Percentiles rank a stretch among this genome's conserved stretches.
Conservation (phyloP, 2,797 vertebrate species). For the Lutjanus argentimaculatus region DNA sequence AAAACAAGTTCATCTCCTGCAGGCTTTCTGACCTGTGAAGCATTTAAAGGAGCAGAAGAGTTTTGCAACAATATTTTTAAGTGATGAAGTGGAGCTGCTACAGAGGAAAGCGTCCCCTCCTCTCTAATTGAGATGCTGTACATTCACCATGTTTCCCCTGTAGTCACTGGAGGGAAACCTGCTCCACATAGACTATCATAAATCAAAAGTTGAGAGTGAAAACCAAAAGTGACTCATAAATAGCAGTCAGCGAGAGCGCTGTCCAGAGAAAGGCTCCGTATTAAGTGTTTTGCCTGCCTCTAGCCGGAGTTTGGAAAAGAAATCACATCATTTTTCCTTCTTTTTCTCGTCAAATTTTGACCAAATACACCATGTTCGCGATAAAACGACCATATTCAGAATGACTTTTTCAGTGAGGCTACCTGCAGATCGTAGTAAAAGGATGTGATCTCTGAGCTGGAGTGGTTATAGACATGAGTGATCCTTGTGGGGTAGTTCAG, state of each 20-base stretch:
- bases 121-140: constrained; percentile 37
- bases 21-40: constrained; percentile 7
- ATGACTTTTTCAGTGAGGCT: background rate
- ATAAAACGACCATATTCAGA: background rate
- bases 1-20: background rate
- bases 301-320: background rate
- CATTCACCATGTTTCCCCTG: constrained; percentile 1
- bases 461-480: constrained; percentile 98
- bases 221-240: constrained; percentile 17
- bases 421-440: constrained; percentile 95
- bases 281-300: background rate
- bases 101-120: background rate
- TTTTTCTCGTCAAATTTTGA: background rate
- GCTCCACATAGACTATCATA: constrained; percentile 14
- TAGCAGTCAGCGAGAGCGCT: background rate
- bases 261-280: background rate
- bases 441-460: constrained; percentile 98
- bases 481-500: constrained; percentile 97
- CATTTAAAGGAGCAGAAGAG: background rate
- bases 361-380: background rate
- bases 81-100: constrained; percentile 14
- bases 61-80: background rate
- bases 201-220: constrained; percentile 16
- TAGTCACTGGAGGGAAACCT: constrained; percentile 35
- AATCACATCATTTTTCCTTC: background rate